These are phyloP conservation scores for Phyllotis vaccarum DNA, from an alignment of 2,797 vertebrate genomes.

Conservation along the genomic window DNA sequence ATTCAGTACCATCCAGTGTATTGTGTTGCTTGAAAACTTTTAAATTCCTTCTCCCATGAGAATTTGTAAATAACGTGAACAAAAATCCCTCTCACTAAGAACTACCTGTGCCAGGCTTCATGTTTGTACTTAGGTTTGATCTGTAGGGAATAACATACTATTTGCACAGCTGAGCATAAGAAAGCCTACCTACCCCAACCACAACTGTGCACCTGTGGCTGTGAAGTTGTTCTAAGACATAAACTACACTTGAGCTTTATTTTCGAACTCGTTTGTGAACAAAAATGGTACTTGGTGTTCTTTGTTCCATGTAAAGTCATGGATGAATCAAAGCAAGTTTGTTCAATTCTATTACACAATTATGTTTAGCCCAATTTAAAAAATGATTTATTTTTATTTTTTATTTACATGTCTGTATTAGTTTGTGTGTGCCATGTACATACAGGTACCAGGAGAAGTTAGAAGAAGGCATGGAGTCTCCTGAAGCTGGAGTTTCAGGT, in stretches of 20 bases:
- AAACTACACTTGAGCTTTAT: not conserved
- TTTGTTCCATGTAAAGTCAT: not conserved
- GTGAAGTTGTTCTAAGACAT: not conserved
- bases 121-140: not conserved
- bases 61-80: not conserved
- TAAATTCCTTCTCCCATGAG: not conserved
- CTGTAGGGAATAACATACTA: not conserved
- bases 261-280: not conserved
- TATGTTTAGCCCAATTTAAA: not conserved
- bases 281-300: not conserved
- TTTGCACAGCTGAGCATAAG: not conserved
- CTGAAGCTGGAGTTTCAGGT: not conserved
- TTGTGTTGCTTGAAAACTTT: conserved; percentile 47
- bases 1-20: not conserved
- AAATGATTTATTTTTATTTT: not conserved
- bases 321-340: conserved; percentile 14
- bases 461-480: not conserved
- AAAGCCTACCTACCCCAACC: not conserved
- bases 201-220: not conserved
- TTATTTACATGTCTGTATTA: not conserved
- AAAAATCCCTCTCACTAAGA: not conserved
- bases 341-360: not conserved
- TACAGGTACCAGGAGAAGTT: not conserved
- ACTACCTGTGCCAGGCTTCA: not conserved
- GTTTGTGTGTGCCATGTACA: not conserved